Evolutionary conservation across 1,140 invertebrate species (phyloP).

Genomic region (Mycetomoellerius zeteki): DNA sequence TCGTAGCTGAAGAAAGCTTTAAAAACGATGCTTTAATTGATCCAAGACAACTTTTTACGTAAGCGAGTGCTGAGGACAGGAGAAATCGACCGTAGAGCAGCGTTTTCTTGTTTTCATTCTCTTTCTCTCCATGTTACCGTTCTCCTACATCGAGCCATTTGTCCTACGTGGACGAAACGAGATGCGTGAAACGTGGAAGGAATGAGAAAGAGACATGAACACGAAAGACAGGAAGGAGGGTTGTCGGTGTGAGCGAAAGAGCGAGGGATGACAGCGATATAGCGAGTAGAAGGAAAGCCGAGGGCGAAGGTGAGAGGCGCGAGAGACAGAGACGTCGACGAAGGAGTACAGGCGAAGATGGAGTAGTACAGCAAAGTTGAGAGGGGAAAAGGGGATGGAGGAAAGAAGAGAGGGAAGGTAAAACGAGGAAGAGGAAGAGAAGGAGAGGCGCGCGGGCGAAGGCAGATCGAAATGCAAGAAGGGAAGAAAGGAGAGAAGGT

Average conservation of each 20-base stretch:
- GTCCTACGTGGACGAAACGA: constrained; percentile 71
- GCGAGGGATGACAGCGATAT: constrained; percentile 58
- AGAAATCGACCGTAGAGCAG: constrained; percentile 67
- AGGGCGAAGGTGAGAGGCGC: constrained; percentile 50
- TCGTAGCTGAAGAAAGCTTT: constrained; percentile 40
- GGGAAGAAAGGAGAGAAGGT: constrained; percentile 70
- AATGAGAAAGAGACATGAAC: constrained; percentile 65
- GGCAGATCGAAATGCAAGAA: constrained; percentile 72
- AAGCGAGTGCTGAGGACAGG: constrained; percentile 53
- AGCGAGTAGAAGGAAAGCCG: constrained; percentile 14
- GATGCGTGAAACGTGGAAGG: constrained; percentile 62
- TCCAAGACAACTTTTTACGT: constrained; percentile 52
- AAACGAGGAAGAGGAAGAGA: constrained; percentile 67
- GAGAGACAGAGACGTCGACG: constrained; percentile 62
- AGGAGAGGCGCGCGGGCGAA: constrained; percentile 41
- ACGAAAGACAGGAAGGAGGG: constrained; percentile 69
- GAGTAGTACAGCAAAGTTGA: constrained; percentile 16
- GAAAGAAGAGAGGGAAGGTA: constrained; percentile 59
- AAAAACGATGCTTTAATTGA: constrained; percentile 41
- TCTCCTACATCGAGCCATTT: constrained; percentile 28
- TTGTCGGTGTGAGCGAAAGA: constrained; percentile 67
- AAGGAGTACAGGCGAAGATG: constrained; percentile 33
- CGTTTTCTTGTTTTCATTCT: constrained; percentile 25
- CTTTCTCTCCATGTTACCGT: neutral
- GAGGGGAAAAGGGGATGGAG: neutral